Evolutionary conservation across 2,888 invertebrate species (phyloP).

Genomic region (Horisme vitalbata): DNA sequence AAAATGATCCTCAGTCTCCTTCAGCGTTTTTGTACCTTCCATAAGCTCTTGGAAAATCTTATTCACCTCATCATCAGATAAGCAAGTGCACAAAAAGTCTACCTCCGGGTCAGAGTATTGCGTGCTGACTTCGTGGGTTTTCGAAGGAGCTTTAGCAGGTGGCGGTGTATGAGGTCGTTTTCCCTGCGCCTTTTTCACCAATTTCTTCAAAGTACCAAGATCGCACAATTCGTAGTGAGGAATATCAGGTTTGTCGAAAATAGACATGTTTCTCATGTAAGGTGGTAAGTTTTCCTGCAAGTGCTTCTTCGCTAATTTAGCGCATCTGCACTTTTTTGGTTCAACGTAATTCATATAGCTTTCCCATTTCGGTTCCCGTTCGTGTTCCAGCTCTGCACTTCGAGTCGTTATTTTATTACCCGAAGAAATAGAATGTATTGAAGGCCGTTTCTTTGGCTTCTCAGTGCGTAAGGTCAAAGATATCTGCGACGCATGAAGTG

Average conservation of each 20-base stretch:
- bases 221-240: slow-evolving; percentile 61
- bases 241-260: slow-evolving; percentile 49
- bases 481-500: slow-evolving; percentile 33
- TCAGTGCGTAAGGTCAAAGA: slow-evolving; percentile 4
- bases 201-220: slow-evolving; percentile 43
- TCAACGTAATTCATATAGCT: slow-evolving; percentile 55
- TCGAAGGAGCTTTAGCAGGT: slow-evolving; percentile 36
- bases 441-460: slow-evolving; percentile 21
- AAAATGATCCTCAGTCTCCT: slow-evolving; percentile 25
- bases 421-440: slow-evolving; percentile 29
- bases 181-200: slow-evolving; percentile 52
- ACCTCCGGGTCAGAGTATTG: slow-evolving; percentile 59
- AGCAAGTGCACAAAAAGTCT: slow-evolving; percentile 60
- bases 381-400: slow-evolving; percentile 45
- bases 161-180: slow-evolving; percentile 31
- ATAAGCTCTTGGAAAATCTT: slow-evolving; percentile 38
- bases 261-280: slow-evolving; percentile 64
- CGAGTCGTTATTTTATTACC: slow-evolving; percentile 48
- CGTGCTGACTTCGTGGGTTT: slow-evolving; percentile 48
- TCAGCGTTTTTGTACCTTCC: slow-evolving; percentile 13
- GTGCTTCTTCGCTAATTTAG: slow-evolving; percentile 58
- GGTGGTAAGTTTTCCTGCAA: slow-evolving; percentile 61
- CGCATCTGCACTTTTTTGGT: slow-evolving; percentile 55
- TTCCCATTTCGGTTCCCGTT: slow-evolving; percentile 65
- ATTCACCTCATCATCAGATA: slow-evolving; percentile 53